Conservation (phyloP, 2,113 vertebrate species). For the Gallinago undulata region DNA sequence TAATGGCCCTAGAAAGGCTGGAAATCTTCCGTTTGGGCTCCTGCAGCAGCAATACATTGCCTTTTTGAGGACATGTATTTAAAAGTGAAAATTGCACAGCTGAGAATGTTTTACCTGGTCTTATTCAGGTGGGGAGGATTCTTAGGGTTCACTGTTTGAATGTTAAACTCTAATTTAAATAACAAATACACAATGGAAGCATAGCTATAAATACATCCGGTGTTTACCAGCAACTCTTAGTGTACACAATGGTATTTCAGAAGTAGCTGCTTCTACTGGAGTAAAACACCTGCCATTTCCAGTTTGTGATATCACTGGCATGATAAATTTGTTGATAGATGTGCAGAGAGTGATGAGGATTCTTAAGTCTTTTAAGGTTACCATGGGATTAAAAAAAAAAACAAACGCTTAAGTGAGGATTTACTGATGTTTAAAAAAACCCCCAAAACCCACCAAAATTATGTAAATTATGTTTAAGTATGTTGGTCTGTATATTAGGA, state of each 20-base stretch:
- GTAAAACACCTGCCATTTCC: not conserved
- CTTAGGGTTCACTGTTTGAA: not conserved
- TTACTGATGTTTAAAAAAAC: not conserved
- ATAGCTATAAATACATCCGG: not conserved
- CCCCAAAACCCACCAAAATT: not conserved
- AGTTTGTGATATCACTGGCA: not conserved
- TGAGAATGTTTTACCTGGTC: not conserved
- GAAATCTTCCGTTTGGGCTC: not conserved
- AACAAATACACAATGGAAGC: not conserved
- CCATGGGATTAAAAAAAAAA: not conserved
- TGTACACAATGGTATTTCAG: not conserved
- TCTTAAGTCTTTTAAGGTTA: not conserved
- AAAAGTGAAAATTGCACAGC: not conserved
- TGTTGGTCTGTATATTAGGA: not conserved
- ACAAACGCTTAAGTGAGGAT: not conserved
- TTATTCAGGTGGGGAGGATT: not conserved
- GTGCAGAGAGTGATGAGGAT: not conserved
- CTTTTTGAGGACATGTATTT: not conserved
- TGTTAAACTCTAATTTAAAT: not conserved
- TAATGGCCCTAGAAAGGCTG: not conserved
- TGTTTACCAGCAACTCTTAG: not conserved
- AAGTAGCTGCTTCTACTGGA: not conserved
- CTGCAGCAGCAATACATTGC: not conserved
- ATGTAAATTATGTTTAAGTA: not conserved
- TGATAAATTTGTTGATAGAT: not conserved